phyloP scores from a whole-genome alignment of 2,113 vertebrate species.

The Peromyscus polionotus region DNA sequence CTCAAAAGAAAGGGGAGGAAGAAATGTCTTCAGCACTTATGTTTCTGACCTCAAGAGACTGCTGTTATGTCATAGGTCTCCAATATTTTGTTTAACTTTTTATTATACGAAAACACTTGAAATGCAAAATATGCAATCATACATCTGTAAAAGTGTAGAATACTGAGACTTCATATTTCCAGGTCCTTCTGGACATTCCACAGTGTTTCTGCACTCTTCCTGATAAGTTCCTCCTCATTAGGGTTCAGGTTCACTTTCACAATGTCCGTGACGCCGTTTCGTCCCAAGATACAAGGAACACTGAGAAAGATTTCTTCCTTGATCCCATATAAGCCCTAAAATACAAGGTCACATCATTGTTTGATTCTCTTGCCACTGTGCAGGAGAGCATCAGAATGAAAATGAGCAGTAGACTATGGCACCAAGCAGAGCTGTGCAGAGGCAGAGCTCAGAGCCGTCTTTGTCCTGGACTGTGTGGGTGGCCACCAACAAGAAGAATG shows the following conservation, averaged over 20 bases:
- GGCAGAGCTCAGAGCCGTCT: not conserved
- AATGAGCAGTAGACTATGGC: not conserved
- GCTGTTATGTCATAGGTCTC: conserved; percentile 68
- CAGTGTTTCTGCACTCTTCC: conserved; percentile 95
- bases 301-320: conserved; percentile 97
- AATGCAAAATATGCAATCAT: conserved; percentile 82
- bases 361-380: not conserved
- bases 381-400: not conserved
- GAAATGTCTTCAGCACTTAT: conserved; percentile 68
- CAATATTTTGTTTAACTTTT: conserved; percentile 50
- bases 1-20: not conserved
- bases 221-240: conserved; percentile 93
- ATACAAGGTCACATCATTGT: conserved; percentile 56
- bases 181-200: conserved; percentile 97
- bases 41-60: conserved; percentile 61
- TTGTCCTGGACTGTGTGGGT: not conserved
- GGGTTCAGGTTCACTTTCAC: conserved; percentile 94
- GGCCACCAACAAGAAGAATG: not conserved
- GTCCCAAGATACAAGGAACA: conserved; percentile 94
- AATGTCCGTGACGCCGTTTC: conserved; percentile 93
- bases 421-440: not conserved
- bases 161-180: conserved; percentile 86
- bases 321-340: conserved; percentile 95
- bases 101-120: conserved; percentile 61
- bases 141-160: conserved; percentile 64